phyloP scores from a whole-genome alignment of 1,140 invertebrate genomes.

The Diploscapter pachys region DNA sequence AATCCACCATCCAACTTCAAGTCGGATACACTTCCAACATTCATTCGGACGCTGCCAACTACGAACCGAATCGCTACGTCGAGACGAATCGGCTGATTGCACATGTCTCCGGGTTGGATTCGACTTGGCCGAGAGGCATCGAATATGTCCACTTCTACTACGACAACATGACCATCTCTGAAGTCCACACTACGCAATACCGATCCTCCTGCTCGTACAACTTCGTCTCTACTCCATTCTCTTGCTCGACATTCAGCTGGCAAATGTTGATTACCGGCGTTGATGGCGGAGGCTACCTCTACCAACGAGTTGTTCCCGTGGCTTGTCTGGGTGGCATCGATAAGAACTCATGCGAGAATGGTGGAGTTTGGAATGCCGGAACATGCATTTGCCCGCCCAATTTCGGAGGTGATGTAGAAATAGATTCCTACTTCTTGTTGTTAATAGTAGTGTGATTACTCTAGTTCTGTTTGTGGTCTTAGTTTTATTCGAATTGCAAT shows the following conservation, averaged over 20 bases:
- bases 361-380: conserved; percentile 26
- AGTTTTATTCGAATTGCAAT: no score
- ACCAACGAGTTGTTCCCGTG: conserved; percentile 27
- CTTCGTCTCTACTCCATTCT: conserved; percentile 32
- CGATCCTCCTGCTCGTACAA: conserved; percentile 24
- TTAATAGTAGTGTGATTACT: no score
- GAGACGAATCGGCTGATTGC: conserved; percentile 28
- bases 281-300: conserved; percentile 28
- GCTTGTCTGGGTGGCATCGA: conserved; percentile 14
- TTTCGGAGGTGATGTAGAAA: conserved; percentile 16
- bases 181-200: conserved; percentile 9
- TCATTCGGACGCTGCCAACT: conserved; percentile 21
- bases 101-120: conserved; percentile 14
- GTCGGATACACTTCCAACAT: conserved; percentile 25
- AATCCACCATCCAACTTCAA: conserved; percentile 27
- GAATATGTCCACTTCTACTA: conserved; percentile 36
- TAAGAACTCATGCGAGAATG: conserved; percentile 28
- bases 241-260: conserved; percentile 11
- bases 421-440: no score
- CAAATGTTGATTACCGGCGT: conserved; percentile 31
- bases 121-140: conserved; percentile 8
- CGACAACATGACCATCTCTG: conserved; percentile 22
- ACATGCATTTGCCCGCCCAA: conserved; percentile 34
- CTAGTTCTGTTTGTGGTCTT: no score
- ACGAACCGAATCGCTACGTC: conserved; percentile 6